phyloP scores from a whole-genome alignment of 2,888 invertebrate genomes.

The Cremastinae sp. region DNA sequence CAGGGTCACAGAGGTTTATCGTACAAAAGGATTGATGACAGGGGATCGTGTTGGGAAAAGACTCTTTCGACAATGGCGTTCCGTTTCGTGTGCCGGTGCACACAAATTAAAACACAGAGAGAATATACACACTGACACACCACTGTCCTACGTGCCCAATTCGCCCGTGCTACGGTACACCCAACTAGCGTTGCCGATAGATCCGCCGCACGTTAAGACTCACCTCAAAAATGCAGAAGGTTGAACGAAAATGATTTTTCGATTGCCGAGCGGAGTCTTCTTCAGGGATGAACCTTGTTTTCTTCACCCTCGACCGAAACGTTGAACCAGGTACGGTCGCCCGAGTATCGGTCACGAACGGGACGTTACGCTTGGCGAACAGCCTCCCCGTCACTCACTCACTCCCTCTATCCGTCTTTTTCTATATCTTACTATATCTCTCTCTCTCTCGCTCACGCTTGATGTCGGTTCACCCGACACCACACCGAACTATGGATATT shows the following conservation, averaged over 20 bases:
- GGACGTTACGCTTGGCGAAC: conserved; percentile 74
- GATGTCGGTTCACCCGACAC: conserved; percentile 58
- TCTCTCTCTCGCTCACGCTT: conserved; percentile 38
- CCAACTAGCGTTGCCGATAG: conserved; percentile 20
- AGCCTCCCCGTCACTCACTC: conserved; percentile 69
- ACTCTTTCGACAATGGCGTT: not conserved
- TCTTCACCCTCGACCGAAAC: conserved; percentile 62
- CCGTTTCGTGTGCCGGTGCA: conserved; percentile 6
- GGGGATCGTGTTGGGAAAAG: not conserved
- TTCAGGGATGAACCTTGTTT: conserved; percentile 39
- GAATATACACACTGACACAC: conserved; percentile 5
- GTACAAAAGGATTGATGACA: too few relatives aligned
- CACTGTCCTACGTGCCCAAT: conserved; percentile 40
- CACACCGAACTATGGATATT: conserved; percentile 46
- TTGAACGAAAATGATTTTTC: not conserved
- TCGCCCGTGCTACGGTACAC: conserved; percentile 26
- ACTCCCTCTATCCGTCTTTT: conserved; percentile 13
- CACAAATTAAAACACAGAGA: not conserved
- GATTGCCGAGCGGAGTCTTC: conserved; percentile 22
- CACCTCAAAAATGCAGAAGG: conserved; percentile 24
- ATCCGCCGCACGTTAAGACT: conserved; percentile 7
- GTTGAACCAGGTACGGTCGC: conserved; percentile 64
- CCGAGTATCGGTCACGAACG: conserved; percentile 67
- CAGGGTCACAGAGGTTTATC: too few relatives aligned
- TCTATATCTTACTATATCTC: not conserved